phyloP scores from a whole-genome alignment of 2,888 invertebrate species.

The Euspilapteryx auroguttella region DNA sequence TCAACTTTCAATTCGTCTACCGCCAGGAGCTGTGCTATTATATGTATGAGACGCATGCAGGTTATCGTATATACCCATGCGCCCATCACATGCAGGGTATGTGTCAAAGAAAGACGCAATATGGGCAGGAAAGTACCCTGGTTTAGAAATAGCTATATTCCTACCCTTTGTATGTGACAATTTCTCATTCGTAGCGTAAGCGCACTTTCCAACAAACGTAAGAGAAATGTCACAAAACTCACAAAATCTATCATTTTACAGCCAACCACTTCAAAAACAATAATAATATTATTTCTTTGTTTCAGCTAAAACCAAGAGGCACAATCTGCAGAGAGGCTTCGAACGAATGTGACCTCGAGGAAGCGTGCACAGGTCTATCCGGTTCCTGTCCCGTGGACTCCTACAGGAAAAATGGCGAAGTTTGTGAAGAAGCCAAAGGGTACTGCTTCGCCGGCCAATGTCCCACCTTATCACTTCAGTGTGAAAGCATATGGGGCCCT shows the following conservation, averaged over 20 bases:
- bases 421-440: constrained; percentile 74
- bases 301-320: constrained; percentile 73
- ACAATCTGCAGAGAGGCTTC: constrained; percentile 81
- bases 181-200: too few species aligned
- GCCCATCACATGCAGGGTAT: too few species aligned
- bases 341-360: constrained; percentile 95
- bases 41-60: too few species aligned
- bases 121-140: too few species aligned
- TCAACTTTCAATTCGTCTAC: too few species aligned
- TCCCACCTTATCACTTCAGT: constrained; percentile 85
- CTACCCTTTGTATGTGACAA: too few species aligned
- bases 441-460: constrained; percentile 93
- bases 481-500: constrained; percentile 92
- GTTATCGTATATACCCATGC: too few species aligned
- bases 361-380: constrained; percentile 85
- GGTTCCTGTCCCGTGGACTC: constrained; percentile 91
- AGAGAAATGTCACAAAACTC: not conserved
- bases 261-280: too few species aligned
- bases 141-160: too few species aligned
- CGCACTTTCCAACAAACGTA: not conserved
- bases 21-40: too few species aligned
- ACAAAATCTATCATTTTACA: not conserved
- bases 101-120: too few species aligned
- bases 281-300: constrained; percentile 5
- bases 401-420: constrained; percentile 89